phyloP scores from a whole-genome alignment of 2,797 vertebrate species.

The Girardinus metallicus region DNA sequence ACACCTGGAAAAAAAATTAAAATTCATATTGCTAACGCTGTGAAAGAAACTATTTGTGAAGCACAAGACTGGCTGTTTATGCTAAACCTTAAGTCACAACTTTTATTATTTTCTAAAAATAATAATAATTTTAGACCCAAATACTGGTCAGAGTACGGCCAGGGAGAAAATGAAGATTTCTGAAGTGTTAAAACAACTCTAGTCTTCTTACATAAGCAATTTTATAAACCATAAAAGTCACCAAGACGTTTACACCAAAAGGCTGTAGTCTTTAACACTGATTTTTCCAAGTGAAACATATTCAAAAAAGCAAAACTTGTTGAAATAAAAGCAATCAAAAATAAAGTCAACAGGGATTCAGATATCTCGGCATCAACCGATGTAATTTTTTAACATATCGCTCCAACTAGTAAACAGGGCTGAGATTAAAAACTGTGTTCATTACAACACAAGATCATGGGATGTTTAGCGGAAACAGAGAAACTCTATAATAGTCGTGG shows the following conservation, averaged over 20 bases:
- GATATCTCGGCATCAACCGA: too few relatives aligned
- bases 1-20: constrained; percentile 65
- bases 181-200: not conserved
- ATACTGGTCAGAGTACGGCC: not conserved
- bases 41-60: not conserved
- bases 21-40: not conserved
- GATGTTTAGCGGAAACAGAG: too few relatives aligned
- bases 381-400: too few relatives aligned
- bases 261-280: not conserved
- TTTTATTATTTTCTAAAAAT: not conserved
- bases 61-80: not conserved
- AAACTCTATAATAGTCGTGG: too few relatives aligned
- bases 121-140: not conserved
- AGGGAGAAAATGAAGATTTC: not conserved
- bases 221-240: not conserved
- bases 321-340: not conserved
- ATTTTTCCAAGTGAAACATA: not conserved
- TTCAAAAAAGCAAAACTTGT: not conserved
- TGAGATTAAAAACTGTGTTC: too few relatives aligned
- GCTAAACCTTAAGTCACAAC: not conserved
- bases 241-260: not conserved
- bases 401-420: too few relatives aligned
- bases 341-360: too few relatives aligned
- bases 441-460: too few relatives aligned
- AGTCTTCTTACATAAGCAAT: not conserved